Conservation (phyloP, 1,140 invertebrate genomes). For the Hyposmocoma kahamanoa region DNA sequence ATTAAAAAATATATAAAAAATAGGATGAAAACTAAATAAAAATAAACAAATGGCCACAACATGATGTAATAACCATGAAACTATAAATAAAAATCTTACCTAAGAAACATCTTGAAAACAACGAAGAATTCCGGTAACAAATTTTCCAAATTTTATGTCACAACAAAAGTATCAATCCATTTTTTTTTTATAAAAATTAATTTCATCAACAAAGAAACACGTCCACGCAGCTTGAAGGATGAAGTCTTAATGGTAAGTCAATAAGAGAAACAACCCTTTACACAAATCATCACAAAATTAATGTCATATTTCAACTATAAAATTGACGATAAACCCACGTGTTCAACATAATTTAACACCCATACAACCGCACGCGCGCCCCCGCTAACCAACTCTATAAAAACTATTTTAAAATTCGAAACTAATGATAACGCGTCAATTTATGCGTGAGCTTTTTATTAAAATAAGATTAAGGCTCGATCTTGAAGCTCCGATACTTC, state of each 20-base stretch:
- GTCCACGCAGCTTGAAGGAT: slow-evolving; percentile 56
- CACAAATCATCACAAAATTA: slow-evolving; percentile 54
- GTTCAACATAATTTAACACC: slow-evolving; percentile 55
- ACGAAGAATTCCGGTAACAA: slow-evolving; percentile 19
- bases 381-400: slow-evolving; percentile 17
- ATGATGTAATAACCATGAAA: too few relatives aligned
- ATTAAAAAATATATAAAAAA: too few relatives aligned
- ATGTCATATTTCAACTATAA: slow-evolving; percentile 59
- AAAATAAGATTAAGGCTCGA: slow-evolving; percentile 65
- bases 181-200: slow-evolving; percentile 7
- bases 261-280: slow-evolving; percentile 53
- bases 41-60: too few relatives aligned
- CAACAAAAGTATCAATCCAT: slow-evolving; percentile 38
- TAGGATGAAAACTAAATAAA: too few relatives aligned
- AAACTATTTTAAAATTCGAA: slow-evolving; percentile 49
- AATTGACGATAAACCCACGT: slow-evolving; percentile 61
- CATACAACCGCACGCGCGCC: slow-evolving; percentile 43
- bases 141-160: slow-evolving; percentile 22
- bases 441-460: slow-evolving; percentile 69
- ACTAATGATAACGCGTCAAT: slow-evolving; percentile 54
- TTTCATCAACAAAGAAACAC: slow-evolving; percentile 25
- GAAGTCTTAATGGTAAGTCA: slow-evolving; percentile 54
- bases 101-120: slow-evolving; percentile 58
- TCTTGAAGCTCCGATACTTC: slow-evolving; percentile 63
- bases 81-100: too few relatives aligned